Evolutionary conservation across 1,140 invertebrate species (phyloP).

Genomic region (Eriocheir sinensis): DNA sequence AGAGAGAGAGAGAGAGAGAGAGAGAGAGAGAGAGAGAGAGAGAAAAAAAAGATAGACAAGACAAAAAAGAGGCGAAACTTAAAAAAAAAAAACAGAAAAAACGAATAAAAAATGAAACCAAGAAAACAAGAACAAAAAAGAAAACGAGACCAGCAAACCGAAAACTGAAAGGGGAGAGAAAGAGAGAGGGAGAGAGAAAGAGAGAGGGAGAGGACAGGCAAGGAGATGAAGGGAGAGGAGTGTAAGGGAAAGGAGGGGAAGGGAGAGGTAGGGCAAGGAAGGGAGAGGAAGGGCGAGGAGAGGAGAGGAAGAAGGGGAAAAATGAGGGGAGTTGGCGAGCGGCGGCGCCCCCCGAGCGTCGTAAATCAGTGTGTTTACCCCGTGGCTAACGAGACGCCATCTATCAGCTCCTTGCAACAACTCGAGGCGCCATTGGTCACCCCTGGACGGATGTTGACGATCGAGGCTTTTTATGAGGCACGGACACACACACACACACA

Average conservation of each 20-base stretch:
- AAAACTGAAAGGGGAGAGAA: background rate
- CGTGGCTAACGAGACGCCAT: constrained; percentile 76
- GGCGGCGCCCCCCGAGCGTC: background rate
- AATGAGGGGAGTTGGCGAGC: background rate
- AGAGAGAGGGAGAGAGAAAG: no score
- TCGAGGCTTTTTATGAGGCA: constrained; percentile 64
- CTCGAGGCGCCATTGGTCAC: constrained; percentile 76
- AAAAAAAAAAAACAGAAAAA: background rate
- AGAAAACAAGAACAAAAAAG: background rate
- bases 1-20: background rate
- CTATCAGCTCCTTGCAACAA: constrained; percentile 77
- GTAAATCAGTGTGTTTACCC: constrained; percentile 76
- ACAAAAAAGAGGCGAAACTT: background rate
- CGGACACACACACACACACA: background rate
- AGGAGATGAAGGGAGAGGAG: background rate
- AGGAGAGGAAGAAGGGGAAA: background rate
- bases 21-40: background rate
- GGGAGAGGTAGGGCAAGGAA: background rate
- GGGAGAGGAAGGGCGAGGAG: background rate
- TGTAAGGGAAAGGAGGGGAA: background rate
- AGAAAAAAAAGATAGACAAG: background rate
- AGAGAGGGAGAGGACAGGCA: background rate
- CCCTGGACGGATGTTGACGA: constrained; percentile 76
- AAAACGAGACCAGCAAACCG: background rate
- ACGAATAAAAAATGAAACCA: background rate